A percentile compares a stretch with the other conserved stretches of the same genome.
phyloP scores from a whole-genome alignment of 2,113 vertebrate species.

The Gracilinanus agilis region DNA sequence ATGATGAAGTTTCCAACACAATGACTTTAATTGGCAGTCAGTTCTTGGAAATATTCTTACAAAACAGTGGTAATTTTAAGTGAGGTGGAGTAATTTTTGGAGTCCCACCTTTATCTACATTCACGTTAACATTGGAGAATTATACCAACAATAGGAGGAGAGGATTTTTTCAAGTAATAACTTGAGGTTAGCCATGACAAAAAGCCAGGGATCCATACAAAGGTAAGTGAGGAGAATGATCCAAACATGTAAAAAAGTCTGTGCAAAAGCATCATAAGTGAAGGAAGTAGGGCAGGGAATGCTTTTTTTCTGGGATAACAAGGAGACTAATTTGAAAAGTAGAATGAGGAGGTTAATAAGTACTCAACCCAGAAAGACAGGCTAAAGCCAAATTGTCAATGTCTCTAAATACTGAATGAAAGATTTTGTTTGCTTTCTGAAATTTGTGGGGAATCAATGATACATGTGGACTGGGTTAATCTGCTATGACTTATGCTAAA shows the following conservation, averaged over 20 bases:
- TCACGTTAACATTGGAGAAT: not conserved
- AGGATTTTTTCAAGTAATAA: not conserved
- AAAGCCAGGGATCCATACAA: not conserved
- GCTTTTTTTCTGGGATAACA: not conserved
- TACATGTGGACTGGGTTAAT: not conserved
- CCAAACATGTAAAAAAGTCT: not conserved
- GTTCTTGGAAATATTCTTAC: not conserved
- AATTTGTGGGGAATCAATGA: not conserved
- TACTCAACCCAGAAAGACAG: not conserved
- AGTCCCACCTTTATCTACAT: not conserved
- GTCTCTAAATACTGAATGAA: not conserved
- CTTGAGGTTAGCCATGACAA: not conserved
- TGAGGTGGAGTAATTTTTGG: not conserved
- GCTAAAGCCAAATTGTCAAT: not conserved
- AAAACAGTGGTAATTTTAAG: not conserved
- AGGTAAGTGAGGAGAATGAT: rapidly evolving
- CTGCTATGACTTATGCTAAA: not conserved
- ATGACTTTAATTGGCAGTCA: not conserved
- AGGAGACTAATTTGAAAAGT: not conserved
- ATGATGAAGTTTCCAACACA: not conserved
- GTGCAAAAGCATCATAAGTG: not conserved
- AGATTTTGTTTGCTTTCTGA: not conserved
- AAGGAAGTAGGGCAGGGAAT: not conserved
- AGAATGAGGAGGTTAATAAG: not conserved
- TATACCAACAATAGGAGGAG: not conserved